phyloP scores from a whole-genome alignment of 37 sponge, comb jelly and placozoan species.

The Aphrocallistes beatrix region DNA sequence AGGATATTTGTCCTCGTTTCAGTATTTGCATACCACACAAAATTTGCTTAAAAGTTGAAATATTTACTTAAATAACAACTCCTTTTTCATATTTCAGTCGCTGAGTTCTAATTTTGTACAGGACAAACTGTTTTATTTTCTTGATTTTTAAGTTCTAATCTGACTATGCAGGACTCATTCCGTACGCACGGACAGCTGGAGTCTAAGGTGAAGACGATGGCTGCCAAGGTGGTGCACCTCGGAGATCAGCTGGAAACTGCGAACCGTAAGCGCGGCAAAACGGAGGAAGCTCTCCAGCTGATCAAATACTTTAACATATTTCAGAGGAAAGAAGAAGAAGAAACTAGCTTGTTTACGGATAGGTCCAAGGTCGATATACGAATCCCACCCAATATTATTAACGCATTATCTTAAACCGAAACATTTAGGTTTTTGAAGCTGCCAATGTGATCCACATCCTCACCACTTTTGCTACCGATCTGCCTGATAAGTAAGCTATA shows the following conservation, averaged over 20 bases:
- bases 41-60: too few relatives aligned
- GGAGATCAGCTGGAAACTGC: slow-evolving; percentile 89
- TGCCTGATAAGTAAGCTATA: slow-evolving; percentile 4
- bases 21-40: too few relatives aligned
- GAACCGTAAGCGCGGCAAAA: slow-evolving; percentile 38
- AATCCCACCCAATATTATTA: too few relatives aligned
- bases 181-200: slow-evolving; percentile 35
- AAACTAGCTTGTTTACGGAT: not conserved
- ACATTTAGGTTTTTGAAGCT: slow-evolving; percentile 58
- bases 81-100: too few relatives aligned
- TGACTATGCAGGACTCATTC: not conserved
- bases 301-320: slow-evolving; percentile 37
- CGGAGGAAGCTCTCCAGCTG: slow-evolving; percentile 52
- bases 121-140: too few relatives aligned
- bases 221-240: slow-evolving; percentile 87
- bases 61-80: too few relatives aligned
- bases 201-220: slow-evolving; percentile 55
- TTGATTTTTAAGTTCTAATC: too few relatives aligned
- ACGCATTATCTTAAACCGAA: too few relatives aligned
- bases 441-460: slow-evolving; percentile 54
- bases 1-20: too few relatives aligned
- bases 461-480: slow-evolving; percentile 42
- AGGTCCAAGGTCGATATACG: not conserved
- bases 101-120: too few relatives aligned
- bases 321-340: not conserved